phyloP scores from a whole-genome alignment of 2,113 vertebrate genomes.

The Pachyramphus minor region DNA sequence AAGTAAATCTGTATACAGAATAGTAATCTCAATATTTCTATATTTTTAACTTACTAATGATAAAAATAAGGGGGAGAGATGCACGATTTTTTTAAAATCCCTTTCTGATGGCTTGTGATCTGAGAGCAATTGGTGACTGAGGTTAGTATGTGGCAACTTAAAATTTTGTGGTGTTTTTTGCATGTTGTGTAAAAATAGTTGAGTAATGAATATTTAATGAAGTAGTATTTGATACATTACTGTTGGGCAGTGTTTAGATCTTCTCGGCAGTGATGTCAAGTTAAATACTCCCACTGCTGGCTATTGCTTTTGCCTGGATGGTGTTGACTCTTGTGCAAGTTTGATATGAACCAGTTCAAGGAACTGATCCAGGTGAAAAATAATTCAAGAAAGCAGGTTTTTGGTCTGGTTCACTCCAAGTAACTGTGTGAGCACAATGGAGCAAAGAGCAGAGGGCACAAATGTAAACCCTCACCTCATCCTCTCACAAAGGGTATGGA shows the following conservation, averaged over 20 bases:
- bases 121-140: background rate
- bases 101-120: background rate
- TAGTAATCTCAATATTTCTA: background rate
- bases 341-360: background rate
- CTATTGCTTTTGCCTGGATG: background rate
- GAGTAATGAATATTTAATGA: background rate
- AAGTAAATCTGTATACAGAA: background rate
- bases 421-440: background rate
- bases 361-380: background rate
- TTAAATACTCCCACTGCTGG: background rate
- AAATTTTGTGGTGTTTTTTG: background rate
- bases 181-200: slow-evolving; percentile 6
- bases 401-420: background rate
- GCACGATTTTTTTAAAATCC: background rate
- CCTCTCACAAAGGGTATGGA: background rate
- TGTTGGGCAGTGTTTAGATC: background rate
- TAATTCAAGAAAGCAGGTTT: background rate
- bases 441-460: background rate
- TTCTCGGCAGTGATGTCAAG: background rate
- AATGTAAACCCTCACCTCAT: background rate
- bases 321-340: background rate
- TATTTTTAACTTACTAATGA: background rate
- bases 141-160: background rate
- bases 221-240: background rate
- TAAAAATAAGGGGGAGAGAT: background rate